Base-by-base conservation (phyloP, 23 tunicate genomes). In the Styela clava region DNA sequence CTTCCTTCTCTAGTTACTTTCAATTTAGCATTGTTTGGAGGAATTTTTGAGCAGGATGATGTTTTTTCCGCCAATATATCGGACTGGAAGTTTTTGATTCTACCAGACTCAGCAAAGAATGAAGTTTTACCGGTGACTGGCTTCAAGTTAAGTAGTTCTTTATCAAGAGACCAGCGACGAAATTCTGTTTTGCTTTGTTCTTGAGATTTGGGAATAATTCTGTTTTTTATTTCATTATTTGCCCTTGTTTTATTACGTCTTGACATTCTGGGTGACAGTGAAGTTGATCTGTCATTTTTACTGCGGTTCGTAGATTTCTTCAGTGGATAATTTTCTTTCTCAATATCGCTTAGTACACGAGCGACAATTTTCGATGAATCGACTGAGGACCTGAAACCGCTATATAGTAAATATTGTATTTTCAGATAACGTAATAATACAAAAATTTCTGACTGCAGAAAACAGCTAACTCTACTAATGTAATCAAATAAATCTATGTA, bases 81-180 rank as follows among this genome's bases (percentile, higher is more conserved):
- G 12, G 56, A 44, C 12, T 32, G 77, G 35, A 71, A 71, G 16
- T 34, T 32, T 32, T 35, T 5, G 7, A 71, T 21, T 35, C 32
- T 28, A 29, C 34, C 34, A 28, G 77, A 21, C 7, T 34, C 77
- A 18, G 31, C 30, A 32, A 71, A 33, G 37, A 18, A 33, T 26
- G 77, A 71, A 26, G 81, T 44, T 27, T 25, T 25, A 24, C 81
- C 81, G 64, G 81, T 76, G 9, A 76, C 81, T 7, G 65, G 81
- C 24, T 44, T 36, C 19, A 52, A 20, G 26, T 52, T 52, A 24
- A 44, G 64, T 64, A 76, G 81, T 12, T 52, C 81, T 44, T 76
- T 76, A 52, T 44, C 81, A 7, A 76, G 27, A 24, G 81, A 76
- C 81, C 81, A 76, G 19, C 81, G 30, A 22, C 81, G 21, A 33